Conservation (phyloP, 1,140 invertebrate genomes). For the Heterodera schachtii region DNA sequence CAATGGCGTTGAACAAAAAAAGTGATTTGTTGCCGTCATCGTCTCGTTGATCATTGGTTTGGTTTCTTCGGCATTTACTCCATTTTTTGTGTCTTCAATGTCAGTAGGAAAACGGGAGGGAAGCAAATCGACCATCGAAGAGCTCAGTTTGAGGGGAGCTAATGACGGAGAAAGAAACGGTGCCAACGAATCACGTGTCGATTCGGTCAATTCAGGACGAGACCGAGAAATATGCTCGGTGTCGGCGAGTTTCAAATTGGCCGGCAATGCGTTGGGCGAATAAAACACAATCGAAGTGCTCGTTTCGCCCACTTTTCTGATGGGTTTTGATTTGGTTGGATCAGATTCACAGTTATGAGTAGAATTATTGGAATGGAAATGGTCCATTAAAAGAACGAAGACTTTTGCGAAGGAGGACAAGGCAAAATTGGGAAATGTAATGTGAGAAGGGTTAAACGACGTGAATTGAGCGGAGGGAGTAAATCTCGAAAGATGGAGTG, state of each 20-base stretch:
- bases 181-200: neutral
- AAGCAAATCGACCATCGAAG: constrained; percentile 20
- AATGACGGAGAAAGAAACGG: neutral
- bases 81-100: neutral
- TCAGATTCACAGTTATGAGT: neutral
- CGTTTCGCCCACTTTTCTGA: neutral
- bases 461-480: neutral
- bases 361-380: neutral
- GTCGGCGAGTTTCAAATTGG: neutral
- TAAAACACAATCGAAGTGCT: neutral
- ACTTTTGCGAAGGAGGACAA: neutral
- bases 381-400: neutral
- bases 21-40: neutral
- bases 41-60: neutral
- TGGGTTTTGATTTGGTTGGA: neutral
- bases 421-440: neutral
- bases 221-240: neutral
- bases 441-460: neutral
- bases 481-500: neutral
- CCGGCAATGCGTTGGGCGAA: constrained; percentile 1
- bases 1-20: neutral
- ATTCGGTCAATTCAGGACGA: neutral
- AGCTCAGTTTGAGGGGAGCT: constrained; percentile 5
- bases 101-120: constrained; percentile 27
- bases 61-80: neutral